Evolutionary conservation across 1,140 invertebrate genomes (phyloP), one percentile per base, ranked within the genome.

Genomic region (Diabrotica virgifera): DNA sequence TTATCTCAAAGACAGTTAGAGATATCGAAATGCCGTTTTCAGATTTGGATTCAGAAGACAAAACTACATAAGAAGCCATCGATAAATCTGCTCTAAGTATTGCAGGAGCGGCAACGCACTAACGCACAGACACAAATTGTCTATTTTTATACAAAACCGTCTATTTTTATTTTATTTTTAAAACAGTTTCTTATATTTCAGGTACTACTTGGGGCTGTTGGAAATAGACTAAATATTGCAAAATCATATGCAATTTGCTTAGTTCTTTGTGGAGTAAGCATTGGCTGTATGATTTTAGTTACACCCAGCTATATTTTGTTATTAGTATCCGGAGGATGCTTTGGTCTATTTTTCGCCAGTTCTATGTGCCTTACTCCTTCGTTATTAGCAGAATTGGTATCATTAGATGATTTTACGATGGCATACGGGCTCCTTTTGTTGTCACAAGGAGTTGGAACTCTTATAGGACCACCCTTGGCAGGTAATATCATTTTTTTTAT

Each of bases 301-400:
- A 84, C 84, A 0, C 78, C 82, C 56, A 86, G 84, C 64, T 89
- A 89, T 68, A 81, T 80, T 58, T 70, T 85, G 6, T 68, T 91
- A 14, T 78, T 85, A 6, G 52, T 81, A 1, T 84, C 83, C 55
- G 85, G 84, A 50, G 83, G 85, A 0, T 78, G 90, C 8, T 96
- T 94, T 76, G 93, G 93, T 2, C 81, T 95, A 5, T 90, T 89
- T 54, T 94, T 95, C 72, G 91, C 92, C 10, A 93, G 92, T 66
- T 93, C 87, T 53, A 94, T 93, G 75, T 91, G 92, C 0, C 90
- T 95, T 62, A 93, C 92, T 0, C 92, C 93, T 0, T 89, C 92
- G 69, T 93, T 96, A 73, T 79, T 95, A 54, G 92, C 92, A 5
- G 86, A 93, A 72, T 72, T 93, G 52, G 89, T 92, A 37, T 89